Base-by-base conservation (phyloP, 2,797 vertebrate genomes). In the Molothrus aeneus region DNA sequence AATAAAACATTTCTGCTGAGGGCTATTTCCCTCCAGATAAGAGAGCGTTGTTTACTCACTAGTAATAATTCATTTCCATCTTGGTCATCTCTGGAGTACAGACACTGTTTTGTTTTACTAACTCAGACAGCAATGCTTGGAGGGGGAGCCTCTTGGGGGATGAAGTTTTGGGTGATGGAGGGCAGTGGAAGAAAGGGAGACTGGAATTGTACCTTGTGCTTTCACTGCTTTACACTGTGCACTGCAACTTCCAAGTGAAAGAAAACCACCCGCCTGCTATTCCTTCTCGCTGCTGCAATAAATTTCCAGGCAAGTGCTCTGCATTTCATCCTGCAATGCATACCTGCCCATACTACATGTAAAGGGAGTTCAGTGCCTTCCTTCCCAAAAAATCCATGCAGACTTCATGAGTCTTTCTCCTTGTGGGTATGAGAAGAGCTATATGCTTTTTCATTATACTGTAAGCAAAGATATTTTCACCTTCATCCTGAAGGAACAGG, bases 11-110 rank as follows among this genome's bases (percentile, higher is more conserved):
- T 88, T 95, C 88, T 88, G 73, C 80, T 77, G 53, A 65, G 10
- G 40, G 64, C 83, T 91, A 59, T 88, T 96, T 90, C 60, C 61
- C 78, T 88, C 79, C 81, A 92, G 63, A 82, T 90, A 94, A 91
- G 17, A 77, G 43, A 75, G 71, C 7, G 4, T 36, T 11, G 22
- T 92, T 91, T 78, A 73, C 66, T 59, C 61, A 72, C 51, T 25
- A 94, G 32, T 61, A 84, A 92, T 65, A 90, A 80, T 56, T 85
- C 82, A 78, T 90, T 80, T 86, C 71, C 68, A 80, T 56, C 64
- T 83, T 16, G 8, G 77, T 64, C 74, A 82, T 63, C 56, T 92
- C 78, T 75, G 54, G 78, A 85, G 65, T 29, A 60, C 60, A 94
- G 47, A 85, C 22, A 3, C 31, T 45, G 24, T 43, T 66, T 51